Base-by-base conservation (phyloP, 2,113 vertebrate species). In the Cyphomyrus plagiostoma region DNA sequence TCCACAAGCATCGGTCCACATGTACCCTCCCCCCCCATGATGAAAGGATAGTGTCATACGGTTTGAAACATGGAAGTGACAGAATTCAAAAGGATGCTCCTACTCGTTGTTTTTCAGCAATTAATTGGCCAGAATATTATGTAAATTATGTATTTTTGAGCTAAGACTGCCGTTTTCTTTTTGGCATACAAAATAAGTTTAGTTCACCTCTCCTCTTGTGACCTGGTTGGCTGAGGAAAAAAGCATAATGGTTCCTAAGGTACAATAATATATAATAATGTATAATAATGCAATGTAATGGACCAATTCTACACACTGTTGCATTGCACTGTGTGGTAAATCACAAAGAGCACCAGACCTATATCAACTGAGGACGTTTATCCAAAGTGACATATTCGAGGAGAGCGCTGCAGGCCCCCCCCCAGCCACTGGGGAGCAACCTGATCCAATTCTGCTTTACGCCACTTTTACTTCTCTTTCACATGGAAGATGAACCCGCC, bases 41-140 rank as follows among this genome's bases (percentile, higher is more conserved):
- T 70, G 62, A 70, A 70, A 70, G 10, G 10, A 30, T 70, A 30
- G 9, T 26, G n/a, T 30, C n/a, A 11, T 26, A 66, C 0, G 89
- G 83, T 49, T 83, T 26, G 30, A 42, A 56, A 11, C 0, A 26
- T 30, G 10, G 62, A 17, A 91, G 80, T 45, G 87, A 88, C 62
- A 30, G 88, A 85, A 82, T 90, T 89, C 48, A 42, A 77, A 90
- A 89, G 91, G 92, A 93, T 93, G 89, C 50, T 66, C n/a, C 62
- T 70, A 26, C 88, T 8, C n/a, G 86, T 83, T 91, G 89, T 77
- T 90, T 91, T 93, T 91, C 87, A 80, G 88, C 89, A 90, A 90
- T 91, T 92, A 62, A 89, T 89, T 88, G 84, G 90, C 9, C 92
- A 91, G 91, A 90, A 92, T 90, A 91, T 94, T 93, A 92, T 93